A percentile compares a stretch with the other conserved stretches of the same genome.
phyloP scores from a whole-genome alignment of 2,113 vertebrate genomes.

The Corynorhinus townsendii region DNA sequence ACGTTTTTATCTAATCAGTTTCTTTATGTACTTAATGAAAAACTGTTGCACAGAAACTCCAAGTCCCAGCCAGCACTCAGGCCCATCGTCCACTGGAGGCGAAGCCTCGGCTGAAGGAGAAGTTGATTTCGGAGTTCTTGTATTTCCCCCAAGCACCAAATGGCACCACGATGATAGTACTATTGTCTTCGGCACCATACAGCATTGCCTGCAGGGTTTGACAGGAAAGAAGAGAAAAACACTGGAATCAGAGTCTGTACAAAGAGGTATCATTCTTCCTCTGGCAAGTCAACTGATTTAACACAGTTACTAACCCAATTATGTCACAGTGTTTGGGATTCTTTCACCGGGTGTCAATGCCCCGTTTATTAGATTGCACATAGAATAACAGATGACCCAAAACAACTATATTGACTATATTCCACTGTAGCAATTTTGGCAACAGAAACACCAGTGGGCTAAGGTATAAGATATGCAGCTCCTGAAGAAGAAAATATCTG shows the following conservation, averaged over 20 bases:
- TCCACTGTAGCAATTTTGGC: background rate
- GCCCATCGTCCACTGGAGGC: slow-evolving; percentile 96
- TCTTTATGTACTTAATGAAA: slow-evolving; percentile 42
- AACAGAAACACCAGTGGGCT: background rate
- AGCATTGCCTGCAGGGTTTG: slow-evolving; percentile 86
- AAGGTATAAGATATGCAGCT: background rate
- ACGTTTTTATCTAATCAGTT: background rate
- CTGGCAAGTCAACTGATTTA: background rate
- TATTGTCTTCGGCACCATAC: slow-evolving; percentile 96
- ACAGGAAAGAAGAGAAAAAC: slow-evolving; percentile 28
- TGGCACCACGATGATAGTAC: slow-evolving; percentile 92
- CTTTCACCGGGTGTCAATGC: background rate
- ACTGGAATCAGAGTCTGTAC: background rate
- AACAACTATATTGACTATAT: background rate
- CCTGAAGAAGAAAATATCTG: background rate
- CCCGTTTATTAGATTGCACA: background rate
- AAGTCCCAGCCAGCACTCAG: slow-evolving; percentile 62
- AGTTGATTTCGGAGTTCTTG: slow-evolving; percentile 86
- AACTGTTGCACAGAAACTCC: slow-evolving; percentile 59
- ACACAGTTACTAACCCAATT: background rate
- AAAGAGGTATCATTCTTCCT: background rate
- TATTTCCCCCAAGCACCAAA: slow-evolving; percentile 98
- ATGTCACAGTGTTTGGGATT: background rate
- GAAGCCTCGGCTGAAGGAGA: slow-evolving; percentile 96
- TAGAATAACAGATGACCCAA: background rate